Evolutionary conservation across 2,113 vertebrate genomes (phyloP), one percentile per base, ranked within the genome.

Genomic region (human): DNA sequence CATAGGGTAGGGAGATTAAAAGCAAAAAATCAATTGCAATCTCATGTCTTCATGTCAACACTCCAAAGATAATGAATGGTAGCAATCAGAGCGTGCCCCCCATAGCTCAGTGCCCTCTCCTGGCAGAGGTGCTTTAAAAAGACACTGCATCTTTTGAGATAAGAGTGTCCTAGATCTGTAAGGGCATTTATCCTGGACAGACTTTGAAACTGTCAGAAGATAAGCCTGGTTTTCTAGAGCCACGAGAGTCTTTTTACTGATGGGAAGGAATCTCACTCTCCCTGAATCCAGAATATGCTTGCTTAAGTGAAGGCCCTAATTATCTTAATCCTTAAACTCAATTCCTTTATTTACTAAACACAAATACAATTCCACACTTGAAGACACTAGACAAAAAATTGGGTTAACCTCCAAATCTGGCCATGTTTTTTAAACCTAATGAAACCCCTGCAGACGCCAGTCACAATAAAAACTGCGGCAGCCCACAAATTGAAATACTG

Each of bases 131-230:
- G 23, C 30, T 30, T 30, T 14, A n/a, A 32, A 23, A 27, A 83
- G 25, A 12, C 57, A 30, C 8, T 2, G 32, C 18, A 1, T 64
- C 27, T 12, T 45, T 17, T 27, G 18, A 76, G 45, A 45, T 25
- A 8, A 85, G 3, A 18, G 22, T 20, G 1, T 27, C 87, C 23
- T 43, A 12, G 12, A 22, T 80, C 23, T 61, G 6, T 3, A 7
- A 50, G 0, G 1, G 20, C 12, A 16, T 40, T 64, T 48, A n/a
- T 66, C 40, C 57, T n/a, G 0, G 0, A 76, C 1, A 0, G 38
- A 38, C 23, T 57, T 91, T 83, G 68, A 93, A 55, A 73, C 40
- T 4, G 3, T 76, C 43, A 43, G n/a, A 61, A 70, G 23, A 70
- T 61, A 72, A 84, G 23, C 16, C 48, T 55, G 5, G 40, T 85